A percentile compares a stretch with the other conserved stretches of the same genome.
phyloP scores from a whole-genome alignment of 2,888 invertebrate genomes.

The Hyposoter didymator region DNA sequence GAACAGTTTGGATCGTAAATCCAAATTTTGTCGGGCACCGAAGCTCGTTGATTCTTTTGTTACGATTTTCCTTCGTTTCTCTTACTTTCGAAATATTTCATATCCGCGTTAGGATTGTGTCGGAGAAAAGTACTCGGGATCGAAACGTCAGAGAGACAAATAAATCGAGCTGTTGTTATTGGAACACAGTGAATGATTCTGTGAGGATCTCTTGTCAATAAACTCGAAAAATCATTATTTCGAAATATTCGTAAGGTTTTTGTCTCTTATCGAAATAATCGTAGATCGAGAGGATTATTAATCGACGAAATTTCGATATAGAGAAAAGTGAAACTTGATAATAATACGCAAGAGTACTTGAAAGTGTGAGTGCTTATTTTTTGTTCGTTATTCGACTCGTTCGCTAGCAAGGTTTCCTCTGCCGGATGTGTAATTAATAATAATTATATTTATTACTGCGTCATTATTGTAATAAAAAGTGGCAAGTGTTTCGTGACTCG shows the following conservation, averaged over 20 bases:
- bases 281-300: conserved; percentile 24
- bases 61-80: not conserved
- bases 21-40: not conserved
- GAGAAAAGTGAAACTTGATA: conserved; percentile 16
- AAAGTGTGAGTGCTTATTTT: conserved; percentile 19
- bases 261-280: not conserved
- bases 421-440: conserved; percentile 14
- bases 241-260: not conserved
- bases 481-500: conserved; percentile 60
- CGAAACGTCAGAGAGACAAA: not conserved
- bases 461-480: conserved; percentile 19
- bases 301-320: not conserved
- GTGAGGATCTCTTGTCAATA: not conserved
- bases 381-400: not conserved
- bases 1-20: not conserved
- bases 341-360: conserved; percentile 16
- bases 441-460: not conserved
- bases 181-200: not conserved
- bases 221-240: conserved; percentile 8
- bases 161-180: not conserved
- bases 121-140: not conserved
- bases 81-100: not conserved
- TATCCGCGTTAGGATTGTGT: not conserved
- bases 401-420: conserved; percentile 29
- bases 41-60: not conserved